phyloP scores from a whole-genome alignment of 1,140 invertebrate genomes.

The Drosophila elegans region DNA sequence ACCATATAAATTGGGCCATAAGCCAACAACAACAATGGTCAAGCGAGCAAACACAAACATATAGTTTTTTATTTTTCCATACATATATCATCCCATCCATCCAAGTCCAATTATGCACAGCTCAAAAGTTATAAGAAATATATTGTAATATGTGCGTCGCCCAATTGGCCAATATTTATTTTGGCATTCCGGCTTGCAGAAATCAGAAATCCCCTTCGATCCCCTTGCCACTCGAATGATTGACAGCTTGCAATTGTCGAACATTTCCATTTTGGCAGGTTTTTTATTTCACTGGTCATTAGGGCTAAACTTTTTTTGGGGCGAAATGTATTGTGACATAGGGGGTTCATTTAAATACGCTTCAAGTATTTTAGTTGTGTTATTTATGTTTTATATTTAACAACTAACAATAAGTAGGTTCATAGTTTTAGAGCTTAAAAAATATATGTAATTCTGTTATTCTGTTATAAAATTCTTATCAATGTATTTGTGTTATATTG shows the following conservation, averaged over 20 bases:
- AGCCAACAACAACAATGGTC: conserved; percentile 13
- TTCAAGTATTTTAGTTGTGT: not conserved
- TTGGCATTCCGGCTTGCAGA: conserved; percentile 33
- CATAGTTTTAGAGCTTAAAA: not conserved
- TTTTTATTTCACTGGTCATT: conserved; percentile 13
- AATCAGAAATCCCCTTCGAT: conserved; percentile 1
- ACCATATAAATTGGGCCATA: conserved; percentile 47
- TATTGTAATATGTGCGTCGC: conserved; percentile 26
- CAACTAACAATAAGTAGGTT: not conserved
- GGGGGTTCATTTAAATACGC: not conserved
- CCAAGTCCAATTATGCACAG: conserved; percentile 56
- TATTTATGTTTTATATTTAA: not conserved
- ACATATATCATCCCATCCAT: conserved; percentile 39
- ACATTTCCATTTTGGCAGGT: conserved; percentile 25
- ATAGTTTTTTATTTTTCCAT: conserved; percentile 6
- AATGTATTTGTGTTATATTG: not conserved
- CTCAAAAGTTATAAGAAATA: conserved; percentile 28
- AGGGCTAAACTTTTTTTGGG: conserved; percentile 17
- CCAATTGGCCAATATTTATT: conserved; percentile 50
- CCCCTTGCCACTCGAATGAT: conserved; percentile 19
- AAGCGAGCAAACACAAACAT: not conserved
- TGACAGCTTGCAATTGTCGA: conserved; percentile 33
- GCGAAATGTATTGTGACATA: conserved; percentile 13
- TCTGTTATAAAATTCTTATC: not conserved
- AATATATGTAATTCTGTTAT: not conserved